Base-by-base conservation (phyloP, 2,888 invertebrate genomes). In the Saturnia japonica region DNA sequence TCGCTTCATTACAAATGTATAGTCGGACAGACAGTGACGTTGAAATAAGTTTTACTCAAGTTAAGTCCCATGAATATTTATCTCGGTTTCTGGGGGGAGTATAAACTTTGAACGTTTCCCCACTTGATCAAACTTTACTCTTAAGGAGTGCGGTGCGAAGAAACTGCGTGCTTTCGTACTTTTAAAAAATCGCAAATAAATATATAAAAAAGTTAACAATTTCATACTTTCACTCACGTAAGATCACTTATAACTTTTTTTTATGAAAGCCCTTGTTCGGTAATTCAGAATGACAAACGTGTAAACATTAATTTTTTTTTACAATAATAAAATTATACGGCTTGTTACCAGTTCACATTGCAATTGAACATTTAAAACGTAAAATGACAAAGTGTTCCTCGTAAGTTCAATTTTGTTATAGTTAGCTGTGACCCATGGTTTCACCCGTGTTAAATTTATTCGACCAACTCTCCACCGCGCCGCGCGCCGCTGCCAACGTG, bases 11-110 rank as follows among this genome's bases (percentile, higher is more conserved):
- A 90, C 88, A 89, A 90, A 89, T 89, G 86, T 89, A 89, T 89
- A 88, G 87, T 89, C 86, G 86, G 88, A 89, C 88, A 87, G 90
- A 88, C 85, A 86, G 88, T 89, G 91, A 89, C 90, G 91, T 88
- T 85, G 84, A 92, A 91, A 91, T 91, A 92, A 92, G 88, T 92
- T 93, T 90, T 86, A 85, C 72, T 76, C 80, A 83, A 91, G 90
- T 91, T 91, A 88, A 89, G 82, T 78, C 90, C 91, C 91, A 92
- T 93, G 93, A 93, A 93, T 93, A 93, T 93, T 93, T 91, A 93
- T 93, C 88, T 88, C 85, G 79, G 80, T 85, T 88, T 87, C 89
- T 87, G 85, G 80, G 88, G 91, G 87, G 83, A 88, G 85, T 87
- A 83, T 83, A 88, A 92, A 93, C 89, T 93, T 87, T 86, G 85